Conservation (phyloP, 2,113 vertebrate species). For the Chiloscyllium plagiosum region DNA sequence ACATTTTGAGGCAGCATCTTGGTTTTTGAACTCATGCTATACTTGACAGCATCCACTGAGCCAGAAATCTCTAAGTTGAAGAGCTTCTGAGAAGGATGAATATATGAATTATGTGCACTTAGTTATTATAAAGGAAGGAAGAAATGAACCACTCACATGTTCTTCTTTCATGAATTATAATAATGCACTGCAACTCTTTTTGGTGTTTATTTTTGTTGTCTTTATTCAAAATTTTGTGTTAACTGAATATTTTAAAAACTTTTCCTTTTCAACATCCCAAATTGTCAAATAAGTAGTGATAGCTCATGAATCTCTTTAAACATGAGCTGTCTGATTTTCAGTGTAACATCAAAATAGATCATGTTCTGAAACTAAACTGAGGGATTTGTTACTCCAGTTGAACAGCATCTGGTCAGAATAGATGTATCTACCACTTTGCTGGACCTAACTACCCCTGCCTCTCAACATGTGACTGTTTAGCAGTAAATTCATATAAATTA, state of each 20-base stretch:
- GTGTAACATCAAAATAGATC: not conserved
- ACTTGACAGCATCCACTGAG: not conserved
- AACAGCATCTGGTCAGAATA: not conserved
- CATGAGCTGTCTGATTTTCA: not conserved
- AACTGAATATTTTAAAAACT: not conserved
- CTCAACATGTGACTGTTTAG: not conserved
- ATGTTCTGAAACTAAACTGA: not conserved
- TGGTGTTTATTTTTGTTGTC: not conserved
- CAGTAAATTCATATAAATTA: not conserved
- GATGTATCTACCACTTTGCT: not conserved
- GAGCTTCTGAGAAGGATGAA: not conserved
- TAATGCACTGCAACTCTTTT: not conserved
- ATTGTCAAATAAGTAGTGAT: not conserved
- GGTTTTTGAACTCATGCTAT: not conserved
- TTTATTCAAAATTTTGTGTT: not conserved
- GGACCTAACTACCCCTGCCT: not conserved
- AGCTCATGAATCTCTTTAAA: not conserved
- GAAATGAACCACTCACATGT: not conserved
- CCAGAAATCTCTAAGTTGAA: not conserved
- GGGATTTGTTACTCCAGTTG: not conserved
- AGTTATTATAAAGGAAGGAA: not conserved
- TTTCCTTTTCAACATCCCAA: not conserved
- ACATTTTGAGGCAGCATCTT: not conserved
- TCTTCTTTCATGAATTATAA: not conserved
- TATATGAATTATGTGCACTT: not conserved